Conservation (phyloP, 2,113 vertebrate species). For the Corythoichthys haematopterus region DNA sequence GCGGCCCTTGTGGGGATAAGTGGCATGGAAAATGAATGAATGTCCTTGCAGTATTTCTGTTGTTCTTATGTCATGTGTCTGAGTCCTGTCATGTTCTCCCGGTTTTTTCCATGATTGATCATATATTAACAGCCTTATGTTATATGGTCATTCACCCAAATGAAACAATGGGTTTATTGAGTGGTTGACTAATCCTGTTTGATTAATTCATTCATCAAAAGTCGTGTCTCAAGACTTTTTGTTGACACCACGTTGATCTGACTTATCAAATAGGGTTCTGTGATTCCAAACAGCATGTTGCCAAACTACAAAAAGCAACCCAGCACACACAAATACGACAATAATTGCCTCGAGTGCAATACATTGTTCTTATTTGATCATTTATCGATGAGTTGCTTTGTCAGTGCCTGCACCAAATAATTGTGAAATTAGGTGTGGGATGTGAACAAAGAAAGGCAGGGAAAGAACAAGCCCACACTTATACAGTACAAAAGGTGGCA, state of each 20-base stretch:
- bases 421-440: constrained; percentile 36
- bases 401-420: constrained; percentile 24
- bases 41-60: no score
- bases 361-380: constrained; percentile 36
- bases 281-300: background rate
- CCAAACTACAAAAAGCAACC: background rate
- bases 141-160: background rate
- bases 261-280: background rate
- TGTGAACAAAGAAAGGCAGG: constrained; percentile 20
- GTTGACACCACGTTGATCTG: background rate
- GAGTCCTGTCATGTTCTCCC: no score
- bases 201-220: background rate
- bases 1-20: no score
- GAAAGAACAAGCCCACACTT: constrained; percentile 10
- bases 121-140: background rate
- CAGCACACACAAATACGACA: background rate
- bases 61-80: no score
- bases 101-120: no score
- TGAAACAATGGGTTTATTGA: background rate
- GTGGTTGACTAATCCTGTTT: background rate
- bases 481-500: constrained; percentile 5
- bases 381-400: constrained; percentile 34
- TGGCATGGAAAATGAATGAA: no score
- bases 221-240: background rate
- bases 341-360: constrained; percentile 39